A percentile compares a stretch with the other conserved stretches of the same genome.
These are phyloP conservation scores for Ctenosaura bakeri DNA, from an alignment of 2,797 vertebrate species.

Conservation along the genomic window DNA sequence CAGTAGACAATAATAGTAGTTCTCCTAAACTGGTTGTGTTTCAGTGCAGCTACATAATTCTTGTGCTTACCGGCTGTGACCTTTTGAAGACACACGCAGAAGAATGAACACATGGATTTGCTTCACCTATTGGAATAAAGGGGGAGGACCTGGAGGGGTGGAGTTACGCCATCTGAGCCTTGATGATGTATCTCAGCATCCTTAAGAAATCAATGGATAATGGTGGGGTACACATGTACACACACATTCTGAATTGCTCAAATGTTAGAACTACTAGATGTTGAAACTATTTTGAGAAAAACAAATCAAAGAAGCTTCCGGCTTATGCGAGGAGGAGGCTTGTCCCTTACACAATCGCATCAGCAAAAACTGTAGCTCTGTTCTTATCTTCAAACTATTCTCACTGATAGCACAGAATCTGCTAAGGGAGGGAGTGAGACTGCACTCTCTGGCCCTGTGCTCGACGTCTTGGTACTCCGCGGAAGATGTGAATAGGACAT, in stretches of 20 bases:
- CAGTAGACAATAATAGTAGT: neutral
- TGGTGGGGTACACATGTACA: neutral
- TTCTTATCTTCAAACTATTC: neutral
- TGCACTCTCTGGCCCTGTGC: neutral
- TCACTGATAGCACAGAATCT: neutral
- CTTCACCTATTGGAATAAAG: neutral
- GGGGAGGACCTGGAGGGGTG: neutral
- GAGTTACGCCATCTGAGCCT: neutral
- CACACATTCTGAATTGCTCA: conserved; percentile 52
- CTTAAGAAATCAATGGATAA: conserved; percentile 5
- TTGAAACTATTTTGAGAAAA: conserved; percentile 54
- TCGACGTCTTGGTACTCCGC: neutral
- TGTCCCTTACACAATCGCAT: conserved; percentile 64
- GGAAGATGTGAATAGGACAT: neutral
- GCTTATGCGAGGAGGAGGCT: conserved; percentile 69
- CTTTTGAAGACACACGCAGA: neutral
- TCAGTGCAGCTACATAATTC: neutral
- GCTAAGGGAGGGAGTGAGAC: neutral
- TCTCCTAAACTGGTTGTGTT: neutral
- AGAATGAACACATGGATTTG: neutral
- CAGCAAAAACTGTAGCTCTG: conserved; percentile 50
- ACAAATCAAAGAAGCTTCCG: conserved; percentile 56
- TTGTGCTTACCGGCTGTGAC: neutral
- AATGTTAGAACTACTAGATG: conserved; percentile 63
- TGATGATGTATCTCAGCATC: neutral